phyloP scores from a whole-genome alignment of 2,113 vertebrate species.

The Erythrolamprus reginae region DNA sequence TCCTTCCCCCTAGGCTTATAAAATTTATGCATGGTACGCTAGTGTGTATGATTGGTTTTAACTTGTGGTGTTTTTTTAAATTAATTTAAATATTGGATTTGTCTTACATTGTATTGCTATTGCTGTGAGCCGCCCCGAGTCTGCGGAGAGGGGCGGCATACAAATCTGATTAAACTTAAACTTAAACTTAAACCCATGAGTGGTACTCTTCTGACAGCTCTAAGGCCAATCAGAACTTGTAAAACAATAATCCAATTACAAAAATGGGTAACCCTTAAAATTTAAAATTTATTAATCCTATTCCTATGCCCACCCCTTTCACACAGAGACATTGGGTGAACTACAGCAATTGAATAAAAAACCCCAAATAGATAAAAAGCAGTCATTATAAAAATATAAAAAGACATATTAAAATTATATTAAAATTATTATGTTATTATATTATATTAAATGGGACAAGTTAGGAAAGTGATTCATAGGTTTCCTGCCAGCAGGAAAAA shows the following conservation, averaged over 20 bases:
- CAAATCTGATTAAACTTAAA: too few relatives aligned
- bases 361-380: background rate
- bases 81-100: too few relatives aligned
- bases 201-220: background rate
- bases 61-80: too few relatives aligned
- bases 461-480: background rate
- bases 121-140: too few relatives aligned
- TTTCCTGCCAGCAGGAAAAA: background rate
- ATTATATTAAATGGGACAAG: background rate
- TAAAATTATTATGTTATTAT: too few relatives aligned
- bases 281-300: background rate
- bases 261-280: background rate
- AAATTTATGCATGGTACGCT: too few relatives aligned
- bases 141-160: too few relatives aligned
- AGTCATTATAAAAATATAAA: background rate
- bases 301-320: background rate
- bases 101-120: too few relatives aligned
- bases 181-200: too few relatives aligned
- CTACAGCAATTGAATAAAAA: background rate
- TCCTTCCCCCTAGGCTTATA: too few relatives aligned
- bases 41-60: too few relatives aligned
- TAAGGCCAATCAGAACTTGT: background rate
- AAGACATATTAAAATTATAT: too few relatives aligned
- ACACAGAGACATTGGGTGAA: background rate
- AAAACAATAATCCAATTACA: background rate